Evolutionary conservation across 2,113 vertebrate species (phyloP).

Genomic region (Dicrurus megarhynchus): DNA sequence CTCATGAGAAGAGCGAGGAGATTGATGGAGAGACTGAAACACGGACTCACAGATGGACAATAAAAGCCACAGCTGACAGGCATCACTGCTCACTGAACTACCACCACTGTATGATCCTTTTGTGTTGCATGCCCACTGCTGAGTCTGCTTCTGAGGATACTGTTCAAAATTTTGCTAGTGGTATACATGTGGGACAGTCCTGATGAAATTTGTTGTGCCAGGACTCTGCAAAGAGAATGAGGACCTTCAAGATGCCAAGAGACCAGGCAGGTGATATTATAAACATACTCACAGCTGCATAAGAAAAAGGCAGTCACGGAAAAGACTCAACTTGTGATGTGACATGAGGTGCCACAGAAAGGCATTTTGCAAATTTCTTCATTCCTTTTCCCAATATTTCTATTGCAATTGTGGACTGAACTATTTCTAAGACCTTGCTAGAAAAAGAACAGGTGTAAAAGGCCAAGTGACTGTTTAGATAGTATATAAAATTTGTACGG

Average conservation of each 20-base stretch:
- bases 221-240: not conserved
- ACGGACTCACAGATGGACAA: not conserved
- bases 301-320: not conserved
- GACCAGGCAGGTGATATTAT: not conserved
- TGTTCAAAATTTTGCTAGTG: not conserved
- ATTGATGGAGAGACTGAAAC: not conserved
- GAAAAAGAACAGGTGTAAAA: not conserved
- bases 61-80: not conserved
- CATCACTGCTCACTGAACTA: not conserved
- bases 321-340: not conserved
- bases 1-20: not conserved
- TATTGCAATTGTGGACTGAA: not conserved
- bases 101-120: not conserved
- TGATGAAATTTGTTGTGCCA: not conserved
- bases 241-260: not conserved
- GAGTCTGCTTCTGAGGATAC: not conserved
- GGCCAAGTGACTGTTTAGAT: not conserved
- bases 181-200: not conserved
- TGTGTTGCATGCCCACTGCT: not conserved
- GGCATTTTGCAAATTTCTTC: not conserved
- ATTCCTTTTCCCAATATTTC: not conserved
- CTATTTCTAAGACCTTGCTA: not conserved
- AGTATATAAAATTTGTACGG: slow-evolving; percentile 29
- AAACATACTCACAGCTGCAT: not conserved
- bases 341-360: not conserved